These are phyloP conservation scores for Polymixis flavicincta DNA, from an alignment of 2,888 invertebrate genomes.

Conservation along the genomic window DNA sequence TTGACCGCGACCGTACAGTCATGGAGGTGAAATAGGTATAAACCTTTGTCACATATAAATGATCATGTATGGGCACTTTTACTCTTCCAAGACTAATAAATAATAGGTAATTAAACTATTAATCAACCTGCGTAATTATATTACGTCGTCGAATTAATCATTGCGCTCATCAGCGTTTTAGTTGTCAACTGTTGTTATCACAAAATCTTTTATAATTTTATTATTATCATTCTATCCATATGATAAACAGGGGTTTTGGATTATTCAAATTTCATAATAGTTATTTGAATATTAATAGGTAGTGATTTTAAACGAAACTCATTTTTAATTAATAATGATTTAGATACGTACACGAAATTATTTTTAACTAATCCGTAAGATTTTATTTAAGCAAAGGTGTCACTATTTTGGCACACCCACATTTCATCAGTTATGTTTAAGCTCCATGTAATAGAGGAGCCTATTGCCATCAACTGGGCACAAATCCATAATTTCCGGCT, in stretches of 20 bases:
- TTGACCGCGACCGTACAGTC: too few species aligned
- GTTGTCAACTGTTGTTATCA: conserved; percentile 26
- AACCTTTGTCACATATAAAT: neutral
- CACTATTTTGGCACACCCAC: too few species aligned
- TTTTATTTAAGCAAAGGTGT: neutral
- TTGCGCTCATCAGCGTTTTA: conserved; percentile 1
- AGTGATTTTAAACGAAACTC: conserved; percentile 9
- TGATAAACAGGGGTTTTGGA: conserved; percentile 12
- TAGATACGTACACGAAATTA: neutral
- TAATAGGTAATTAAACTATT: neutral
- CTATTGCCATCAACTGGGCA: too few species aligned
- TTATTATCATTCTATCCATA: conserved; percentile 11
- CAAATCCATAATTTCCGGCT: too few species aligned
- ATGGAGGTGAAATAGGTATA: too few species aligned
- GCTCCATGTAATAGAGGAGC: too few species aligned
- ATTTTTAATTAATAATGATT: neutral
- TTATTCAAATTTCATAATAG: conserved; percentile 6
- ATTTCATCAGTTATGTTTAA: too few species aligned
- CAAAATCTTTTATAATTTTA: conserved; percentile 5
- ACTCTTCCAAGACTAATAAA: neutral
- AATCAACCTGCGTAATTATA: conserved; percentile 5
- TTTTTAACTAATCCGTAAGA: too few species aligned
- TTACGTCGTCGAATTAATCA: conserved; percentile 8
- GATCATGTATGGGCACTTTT: neutral
- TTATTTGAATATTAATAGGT: neutral